Evolutionary conservation across 2,113 vertebrate genomes (phyloP).

Genomic region (Podocnemis expansa): DNA sequence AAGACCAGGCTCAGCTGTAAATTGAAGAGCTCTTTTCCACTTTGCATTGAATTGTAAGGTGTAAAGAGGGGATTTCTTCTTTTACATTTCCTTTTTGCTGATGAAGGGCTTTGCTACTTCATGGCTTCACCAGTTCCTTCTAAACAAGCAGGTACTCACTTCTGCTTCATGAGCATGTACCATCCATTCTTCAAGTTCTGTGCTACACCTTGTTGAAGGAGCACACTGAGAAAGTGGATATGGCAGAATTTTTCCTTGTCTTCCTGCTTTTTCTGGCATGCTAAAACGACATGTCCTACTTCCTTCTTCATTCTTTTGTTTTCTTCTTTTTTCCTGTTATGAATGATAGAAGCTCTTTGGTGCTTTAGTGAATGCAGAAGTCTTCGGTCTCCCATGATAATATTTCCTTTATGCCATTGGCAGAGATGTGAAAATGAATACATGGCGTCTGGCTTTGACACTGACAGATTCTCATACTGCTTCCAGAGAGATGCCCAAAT

Average conservation of each 20-base stretch:
- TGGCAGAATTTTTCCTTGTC: neutral
- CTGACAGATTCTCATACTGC: conserved; percentile 75
- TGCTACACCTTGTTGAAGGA: neutral
- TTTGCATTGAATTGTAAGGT: neutral
- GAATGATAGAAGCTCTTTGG: neutral
- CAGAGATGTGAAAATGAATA: neutral
- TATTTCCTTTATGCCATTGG: neutral
- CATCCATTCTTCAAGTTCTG: neutral
- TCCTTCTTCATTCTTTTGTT: neutral
- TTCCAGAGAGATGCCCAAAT: conserved; percentile 78
- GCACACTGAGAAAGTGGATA: neutral
- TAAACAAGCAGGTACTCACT: neutral
- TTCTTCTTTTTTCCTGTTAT: neutral
- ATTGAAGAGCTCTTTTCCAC: neutral
- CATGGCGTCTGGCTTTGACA: conserved; percentile 67
- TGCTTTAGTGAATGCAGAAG: neutral
- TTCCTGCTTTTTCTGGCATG: neutral
- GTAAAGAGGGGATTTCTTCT: neutral
- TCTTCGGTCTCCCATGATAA: neutral
- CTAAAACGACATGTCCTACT: neutral
- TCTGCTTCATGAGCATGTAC: neutral
- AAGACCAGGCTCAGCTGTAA: neutral
- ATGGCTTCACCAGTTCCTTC: neutral
- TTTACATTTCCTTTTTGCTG: neutral
- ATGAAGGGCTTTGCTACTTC: neutral